A percentile compares a stretch with the other conserved stretches of the same genome.
phyloP scores from a whole-genome alignment of 1,140 invertebrate species.

The Heliconius melpomene region DNA sequence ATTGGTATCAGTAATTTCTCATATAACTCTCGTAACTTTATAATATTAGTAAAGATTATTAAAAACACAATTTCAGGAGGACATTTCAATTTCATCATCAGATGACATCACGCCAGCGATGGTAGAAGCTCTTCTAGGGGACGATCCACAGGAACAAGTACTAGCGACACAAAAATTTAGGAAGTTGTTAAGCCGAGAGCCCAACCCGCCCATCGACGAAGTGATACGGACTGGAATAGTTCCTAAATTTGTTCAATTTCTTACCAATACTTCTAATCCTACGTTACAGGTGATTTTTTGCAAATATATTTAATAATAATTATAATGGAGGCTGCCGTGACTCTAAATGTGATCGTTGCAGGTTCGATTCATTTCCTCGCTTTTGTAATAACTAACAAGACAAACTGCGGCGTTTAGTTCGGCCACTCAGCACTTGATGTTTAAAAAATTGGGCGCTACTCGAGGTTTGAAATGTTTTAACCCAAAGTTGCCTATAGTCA shows the following conservation, averaged over 20 bases:
- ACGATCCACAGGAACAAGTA: slow-evolving; percentile 90
- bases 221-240: slow-evolving; percentile 98
- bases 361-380: too few species aligned
- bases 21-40: too few species aligned
- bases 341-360: too few species aligned
- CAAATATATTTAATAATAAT: neutral
- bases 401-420: too few species aligned
- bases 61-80: slow-evolving; percentile 36
- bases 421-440: too few species aligned
- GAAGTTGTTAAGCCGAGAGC: slow-evolving; percentile 96
- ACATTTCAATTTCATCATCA: slow-evolving; percentile 58
- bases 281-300: slow-evolving; percentile 88
- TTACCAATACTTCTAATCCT: slow-evolving; percentile 91
- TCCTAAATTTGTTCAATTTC: slow-evolving; percentile 96
- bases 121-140: slow-evolving; percentile 91
- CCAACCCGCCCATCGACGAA: slow-evolving; percentile 99
- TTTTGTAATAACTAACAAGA: too few species aligned
- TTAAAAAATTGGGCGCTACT: too few species aligned
- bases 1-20: too few species aligned
- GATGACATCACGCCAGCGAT: slow-evolving; percentile 88
- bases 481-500: neutral
- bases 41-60: neutral
- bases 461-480: too few species aligned
- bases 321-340: too few species aligned
- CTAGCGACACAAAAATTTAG: slow-evolving; percentile 96